Evolutionary conservation across 1,140 invertebrate genomes (phyloP).

Genomic region (Zaprionus davidi): DNA sequence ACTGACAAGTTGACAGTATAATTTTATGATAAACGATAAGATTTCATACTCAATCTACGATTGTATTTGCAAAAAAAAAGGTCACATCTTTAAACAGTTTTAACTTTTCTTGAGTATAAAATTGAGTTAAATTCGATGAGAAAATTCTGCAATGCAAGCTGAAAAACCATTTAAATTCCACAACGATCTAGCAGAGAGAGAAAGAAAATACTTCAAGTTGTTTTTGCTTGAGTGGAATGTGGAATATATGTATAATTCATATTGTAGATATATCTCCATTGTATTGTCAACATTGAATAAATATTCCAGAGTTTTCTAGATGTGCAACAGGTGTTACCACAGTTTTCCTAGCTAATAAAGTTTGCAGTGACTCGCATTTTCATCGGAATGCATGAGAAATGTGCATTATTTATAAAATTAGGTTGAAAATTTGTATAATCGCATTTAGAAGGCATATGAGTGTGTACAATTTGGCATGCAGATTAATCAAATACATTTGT

Average conservation of each 20-base stretch:
- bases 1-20: conserved; percentile 1
- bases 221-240: background rate
- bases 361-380: background rate
- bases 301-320: background rate
- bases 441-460: background rate
- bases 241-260: background rate
- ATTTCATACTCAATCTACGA: background rate
- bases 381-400: background rate
- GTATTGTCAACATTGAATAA: background rate
- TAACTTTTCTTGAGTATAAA: background rate
- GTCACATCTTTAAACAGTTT: background rate
- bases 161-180: conserved; percentile 6
- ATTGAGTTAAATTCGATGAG: background rate
- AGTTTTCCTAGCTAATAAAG: background rate
- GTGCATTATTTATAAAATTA: background rate
- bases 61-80: background rate
- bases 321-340: background rate
- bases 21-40: conserved; percentile 1
- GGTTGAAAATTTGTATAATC: background rate
- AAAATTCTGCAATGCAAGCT: background rate
- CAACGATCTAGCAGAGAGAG: background rate
- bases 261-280: background rate
- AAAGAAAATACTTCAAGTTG: background rate
- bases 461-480: conserved; percentile 12
- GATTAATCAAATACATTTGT: conserved; percentile 56